Evolutionary conservation across 2,113 vertebrate genomes (phyloP), one percentile per base, ranked within the genome.

Genomic region (Cyrtonyx montezumae): DNA sequence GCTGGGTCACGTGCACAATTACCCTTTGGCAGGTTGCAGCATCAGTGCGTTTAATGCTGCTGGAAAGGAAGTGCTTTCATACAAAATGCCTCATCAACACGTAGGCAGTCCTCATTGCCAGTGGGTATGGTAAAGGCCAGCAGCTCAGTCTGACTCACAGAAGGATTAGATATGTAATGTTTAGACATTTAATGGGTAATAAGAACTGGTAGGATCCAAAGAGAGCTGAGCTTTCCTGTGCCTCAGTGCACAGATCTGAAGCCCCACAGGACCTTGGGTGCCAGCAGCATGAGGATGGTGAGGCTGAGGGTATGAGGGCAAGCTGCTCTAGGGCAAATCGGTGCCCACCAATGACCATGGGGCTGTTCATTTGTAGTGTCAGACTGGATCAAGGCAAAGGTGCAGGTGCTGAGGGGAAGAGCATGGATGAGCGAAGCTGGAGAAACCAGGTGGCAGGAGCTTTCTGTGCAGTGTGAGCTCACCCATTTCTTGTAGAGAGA

Each of bases 91-190:
- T 89, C 23, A 76, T 94, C 62, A 68, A 67, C 58, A 53, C 1
- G 9, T 53, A 53, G 79, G 84, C 51, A 53, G 16, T 53, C 77
- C 87, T 87, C 59, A 32, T 69, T 87, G 68, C 71, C 83, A 36
- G 2, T 8, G 82, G 84, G 49, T 69, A 56, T 59, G 71, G 77
- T 51, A 68, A 69, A 83, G 84, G 67, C 91, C 56, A 37, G 87
- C 67, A 49, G 58, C 59, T 92, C 73, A 45, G 43, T 82, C 13
- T 6, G 70, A 84, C 88, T 94, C 2, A 0, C 48, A 75, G 21
- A 67, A 36, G 37, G 68, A 83, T 93, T 91, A 70, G 68, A 6
- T 66, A 22, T 74, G 89, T 91, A 73, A 73, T 85, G 85, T 32
- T 32, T 56, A 56, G 53, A 19, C 30, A 55, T 55, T 55, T 55